Conservation (phyloP, 2,888 invertebrate genomes). For the Caenorhabditis sulstoni region DNA sequence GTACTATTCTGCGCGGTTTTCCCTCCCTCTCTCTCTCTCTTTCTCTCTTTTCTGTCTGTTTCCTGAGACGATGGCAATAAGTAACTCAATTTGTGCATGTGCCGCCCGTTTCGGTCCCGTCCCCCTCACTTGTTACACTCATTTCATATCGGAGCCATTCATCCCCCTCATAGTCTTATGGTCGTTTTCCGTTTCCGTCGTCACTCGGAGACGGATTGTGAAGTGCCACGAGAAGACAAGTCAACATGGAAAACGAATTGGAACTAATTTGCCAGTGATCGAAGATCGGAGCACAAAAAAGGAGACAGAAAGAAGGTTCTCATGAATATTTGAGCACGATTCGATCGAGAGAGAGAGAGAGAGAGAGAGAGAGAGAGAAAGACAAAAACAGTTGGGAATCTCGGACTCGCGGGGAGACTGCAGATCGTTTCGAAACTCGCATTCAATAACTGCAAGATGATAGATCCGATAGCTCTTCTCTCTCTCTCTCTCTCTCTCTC, state of each 20-base stretch:
- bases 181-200: constrained; percentile 1
- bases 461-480: background rate
- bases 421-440: too few relatives aligned
- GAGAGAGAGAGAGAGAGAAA: too few relatives aligned
- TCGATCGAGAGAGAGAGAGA: too few relatives aligned
- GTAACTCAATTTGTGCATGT: constrained; percentile 28
- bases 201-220: background rate
- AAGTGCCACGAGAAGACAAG: too few relatives aligned
- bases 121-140: background rate
- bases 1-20: constrained; percentile 18
- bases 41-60: background rate
- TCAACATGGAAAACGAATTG: background rate
- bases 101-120: constrained; percentile 5
- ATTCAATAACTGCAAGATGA: too few relatives aligned
- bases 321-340: too few relatives aligned
- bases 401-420: too few relatives aligned
- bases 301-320: too few relatives aligned
- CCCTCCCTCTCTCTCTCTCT: background rate
- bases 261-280: constrained; percentile 12
- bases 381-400: too few relatives aligned
- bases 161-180: constrained; percentile 9
- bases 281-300: background rate
- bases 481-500: constrained; percentile 22
- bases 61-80: constrained; percentile 7
- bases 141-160: constrained; percentile 1